Base-by-base conservation (phyloP, 2,797 vertebrate genomes). In the Ctenochaetus hawaiiensis region DNA sequence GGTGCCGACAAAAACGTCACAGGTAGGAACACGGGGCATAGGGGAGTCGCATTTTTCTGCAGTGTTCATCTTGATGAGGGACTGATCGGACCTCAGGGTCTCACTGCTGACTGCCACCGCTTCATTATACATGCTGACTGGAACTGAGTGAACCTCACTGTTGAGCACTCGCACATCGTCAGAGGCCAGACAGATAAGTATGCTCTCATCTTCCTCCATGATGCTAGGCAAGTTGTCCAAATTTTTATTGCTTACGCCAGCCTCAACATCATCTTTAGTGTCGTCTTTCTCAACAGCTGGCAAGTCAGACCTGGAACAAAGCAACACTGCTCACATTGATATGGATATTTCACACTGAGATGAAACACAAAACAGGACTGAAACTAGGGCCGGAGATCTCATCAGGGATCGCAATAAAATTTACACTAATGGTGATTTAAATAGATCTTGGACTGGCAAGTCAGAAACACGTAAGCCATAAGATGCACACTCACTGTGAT, bases 191-290 rank as follows among this genome's bases (percentile, higher is more conserved):
- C 34, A 74, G 34, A 43, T 3, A 0, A 84, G 47, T 12, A 90
- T 76, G 64, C 79, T 68, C 48, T 41, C 0, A 20, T 90, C 85
- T 0, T 87, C 82, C 43, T 85, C 62, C 72, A 79, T 79, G 43
- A 89, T 8, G 37, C 76, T 81, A 13, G 67, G 59, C 64, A 83
- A 75, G 62, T 20, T 26, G 0, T 75, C 45, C 54, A 62, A 60
- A 11, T 51, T 57, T 18, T 77, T 74, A n/a, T 26, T 26, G 66
- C 62, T 57, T 0, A 16, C 49, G 39, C 1, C 11, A 13, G 5
- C 18, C 22, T 82, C 63, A 5, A 75, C 64, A 3, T 77, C 58
- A 9, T 59, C 73, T 16, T 37, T 60, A 3, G 60, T 6, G 39
- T 53, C 8, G 4, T 22, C 65, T 12, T 45, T 54, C 22, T 73